Percentiles rank a stretch among this genome's conserved stretches.
Conservation (phyloP, 2,797 vertebrate species). For the Xiphorhynchus erythropygius region DNA sequence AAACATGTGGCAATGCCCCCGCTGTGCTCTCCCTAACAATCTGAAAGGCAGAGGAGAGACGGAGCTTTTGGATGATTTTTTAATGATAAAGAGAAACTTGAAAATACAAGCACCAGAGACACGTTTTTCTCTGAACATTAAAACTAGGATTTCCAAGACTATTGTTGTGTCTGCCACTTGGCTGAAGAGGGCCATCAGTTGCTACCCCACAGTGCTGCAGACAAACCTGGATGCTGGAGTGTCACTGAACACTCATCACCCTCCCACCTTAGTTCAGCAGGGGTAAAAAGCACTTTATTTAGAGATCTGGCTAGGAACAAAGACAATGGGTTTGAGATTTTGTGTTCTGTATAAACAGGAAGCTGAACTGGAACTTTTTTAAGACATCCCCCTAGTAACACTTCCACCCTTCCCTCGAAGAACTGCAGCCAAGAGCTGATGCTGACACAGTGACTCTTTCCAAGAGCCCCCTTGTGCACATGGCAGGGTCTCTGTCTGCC, state of each 20-base stretch:
- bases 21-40: neutral
- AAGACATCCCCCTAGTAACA: neutral
- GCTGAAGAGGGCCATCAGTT: neutral
- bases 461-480: neutral
- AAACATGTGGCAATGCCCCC: neutral
- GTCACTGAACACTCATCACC: neutral
- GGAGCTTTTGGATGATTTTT: neutral
- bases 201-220: neutral
- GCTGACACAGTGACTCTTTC: neutral
- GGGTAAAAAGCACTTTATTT: neutral
- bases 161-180: neutral
- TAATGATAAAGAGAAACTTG: neutral
- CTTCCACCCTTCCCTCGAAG: neutral
- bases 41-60: neutral
- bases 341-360: neutral
- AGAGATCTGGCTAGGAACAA: neutral
- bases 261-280: neutral
- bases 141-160: neutral
- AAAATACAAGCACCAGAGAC: neutral
- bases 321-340: neutral
- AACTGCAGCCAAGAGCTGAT: fast-evolving
- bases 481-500: neutral
- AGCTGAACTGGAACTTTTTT: neutral
- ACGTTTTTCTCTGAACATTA: neutral
- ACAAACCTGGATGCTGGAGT: neutral